These are phyloP conservation scores for Atherix ibis DNA, from an alignment of 2,888 invertebrate genomes.

Conservation along the genomic window DNA sequence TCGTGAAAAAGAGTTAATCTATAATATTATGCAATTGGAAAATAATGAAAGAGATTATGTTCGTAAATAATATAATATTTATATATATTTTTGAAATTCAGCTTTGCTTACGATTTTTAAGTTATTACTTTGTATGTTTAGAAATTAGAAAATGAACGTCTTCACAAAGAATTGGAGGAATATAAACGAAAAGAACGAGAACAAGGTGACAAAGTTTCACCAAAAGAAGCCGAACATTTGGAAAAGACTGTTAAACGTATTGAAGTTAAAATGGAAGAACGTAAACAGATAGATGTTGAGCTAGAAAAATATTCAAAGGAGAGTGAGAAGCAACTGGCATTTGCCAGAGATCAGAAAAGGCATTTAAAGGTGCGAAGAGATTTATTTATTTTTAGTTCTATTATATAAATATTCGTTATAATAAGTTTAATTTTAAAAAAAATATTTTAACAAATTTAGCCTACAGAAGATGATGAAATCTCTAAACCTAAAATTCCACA, in stretches of 20 bases:
- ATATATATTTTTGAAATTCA: not conserved
- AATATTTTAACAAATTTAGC: conserved; percentile 15
- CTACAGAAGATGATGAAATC: conserved; percentile 24
- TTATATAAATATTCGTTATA: not conserved
- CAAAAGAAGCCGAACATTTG: conserved; percentile 18
- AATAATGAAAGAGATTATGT: conserved; percentile 43
- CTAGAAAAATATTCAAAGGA: conserved; percentile 36
- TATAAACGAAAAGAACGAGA: conserved; percentile 38
- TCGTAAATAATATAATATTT: conserved; percentile 16
- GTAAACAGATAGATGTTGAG: conserved; percentile 34
- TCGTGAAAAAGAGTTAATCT: conserved; percentile 40
- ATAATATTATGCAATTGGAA: conserved; percentile 42
- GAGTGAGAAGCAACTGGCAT: conserved; percentile 36
- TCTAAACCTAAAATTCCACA: conserved; percentile 34
- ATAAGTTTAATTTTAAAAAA: not conserved
- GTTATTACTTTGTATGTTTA: conserved; percentile 16
- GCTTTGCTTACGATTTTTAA: no score
- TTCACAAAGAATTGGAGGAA: conserved; percentile 39
- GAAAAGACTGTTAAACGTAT: conserved; percentile 33
- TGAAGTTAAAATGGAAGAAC: conserved; percentile 35
- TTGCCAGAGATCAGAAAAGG: conserved; percentile 35
- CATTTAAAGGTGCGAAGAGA: conserved; percentile 18
- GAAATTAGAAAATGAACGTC: conserved; percentile 42
- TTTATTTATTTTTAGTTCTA: no score
- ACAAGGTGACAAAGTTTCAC: conserved; percentile 17